Conservation (phyloP, 2,113 vertebrate species). For the Rhineura floridana region DNA sequence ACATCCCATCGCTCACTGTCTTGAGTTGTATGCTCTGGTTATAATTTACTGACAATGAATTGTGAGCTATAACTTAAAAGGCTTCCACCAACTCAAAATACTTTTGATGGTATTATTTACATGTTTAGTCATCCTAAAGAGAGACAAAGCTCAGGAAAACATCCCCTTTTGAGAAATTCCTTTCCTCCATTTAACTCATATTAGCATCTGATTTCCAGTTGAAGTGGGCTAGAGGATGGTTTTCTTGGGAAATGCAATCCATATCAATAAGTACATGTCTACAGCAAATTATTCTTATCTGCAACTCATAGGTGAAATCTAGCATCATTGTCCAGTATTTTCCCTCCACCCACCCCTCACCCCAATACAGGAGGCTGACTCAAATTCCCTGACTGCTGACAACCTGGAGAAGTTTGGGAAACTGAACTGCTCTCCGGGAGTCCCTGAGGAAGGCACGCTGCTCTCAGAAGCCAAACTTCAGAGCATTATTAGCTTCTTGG, state of each 20-base stretch:
- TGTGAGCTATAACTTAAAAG: neutral
- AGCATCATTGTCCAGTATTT: fast-evolving
- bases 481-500: slow-evolving; percentile 94
- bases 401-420: slow-evolving; percentile 90
- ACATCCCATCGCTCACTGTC: neutral
- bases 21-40: neutral
- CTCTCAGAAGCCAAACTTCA: slow-evolving; percentile 94
- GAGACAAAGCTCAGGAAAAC: neutral
- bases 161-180: neutral
- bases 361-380: slow-evolving; percentile 79
- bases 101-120: neutral
- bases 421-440: slow-evolving; percentile 70
- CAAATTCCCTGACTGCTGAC: slow-evolving; percentile 88
- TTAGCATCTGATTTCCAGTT: neutral
- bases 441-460: slow-evolving; percentile 81
- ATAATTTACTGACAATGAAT: neutral
- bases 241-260: neutral
- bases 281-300: fast-evolving
- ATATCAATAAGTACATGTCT: too few species aligned
- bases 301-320: neutral
- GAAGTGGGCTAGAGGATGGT: neutral
- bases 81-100: neutral
- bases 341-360: too few species aligned
- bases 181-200: neutral
- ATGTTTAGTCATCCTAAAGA: neutral